Conservation (phyloP, 2,797 vertebrate species). For the Hephaestus fuliginosus region DNA sequence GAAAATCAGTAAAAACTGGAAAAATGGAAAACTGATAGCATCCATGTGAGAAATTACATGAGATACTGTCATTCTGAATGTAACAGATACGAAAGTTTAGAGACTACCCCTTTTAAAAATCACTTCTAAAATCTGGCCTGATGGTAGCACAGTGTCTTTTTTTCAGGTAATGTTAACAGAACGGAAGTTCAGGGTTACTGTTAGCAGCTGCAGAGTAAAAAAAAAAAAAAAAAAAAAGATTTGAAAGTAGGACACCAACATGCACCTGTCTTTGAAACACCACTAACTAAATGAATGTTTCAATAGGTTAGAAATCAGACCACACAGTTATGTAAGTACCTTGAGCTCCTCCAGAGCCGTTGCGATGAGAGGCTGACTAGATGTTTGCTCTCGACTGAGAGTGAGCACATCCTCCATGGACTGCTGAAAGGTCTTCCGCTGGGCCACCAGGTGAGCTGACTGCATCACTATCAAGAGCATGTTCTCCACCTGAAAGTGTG, state of each 20-base stretch:
- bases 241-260: slow-evolving; percentile 47
- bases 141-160: neutral
- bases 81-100: slow-evolving; percentile 19
- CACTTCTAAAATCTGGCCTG: slow-evolving; percentile 5
- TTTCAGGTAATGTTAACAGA: slow-evolving; percentile 4
- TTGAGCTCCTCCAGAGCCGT: slow-evolving; percentile 95
- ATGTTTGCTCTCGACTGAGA: slow-evolving; percentile 96
- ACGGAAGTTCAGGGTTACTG: slow-evolving; percentile 9
- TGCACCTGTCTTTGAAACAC: slow-evolving; percentile 21
- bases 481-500: slow-evolving; percentile 89
- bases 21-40: neutral
- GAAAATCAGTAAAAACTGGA: neutral
- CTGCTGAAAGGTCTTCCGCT: slow-evolving; percentile 95
- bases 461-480: slow-evolving; percentile 96
- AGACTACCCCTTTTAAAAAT: slow-evolving; percentile 8
- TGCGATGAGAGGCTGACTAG: slow-evolving; percentile 97
- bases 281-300: slow-evolving; percentile 17
- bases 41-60: neutral
- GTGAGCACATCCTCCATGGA: slow-evolving; percentile 92
- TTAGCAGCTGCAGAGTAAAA: slow-evolving; percentile 23
- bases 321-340: slow-evolving; percentile 79
- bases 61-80: neutral
- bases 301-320: slow-evolving; percentile 2
- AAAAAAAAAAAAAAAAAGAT: slow-evolving; percentile 23
- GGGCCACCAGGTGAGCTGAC: slow-evolving; percentile 92